Evolutionary conservation across 2,797 vertebrate species (phyloP).

Genomic region (Diplodus puntazzo): DNA sequence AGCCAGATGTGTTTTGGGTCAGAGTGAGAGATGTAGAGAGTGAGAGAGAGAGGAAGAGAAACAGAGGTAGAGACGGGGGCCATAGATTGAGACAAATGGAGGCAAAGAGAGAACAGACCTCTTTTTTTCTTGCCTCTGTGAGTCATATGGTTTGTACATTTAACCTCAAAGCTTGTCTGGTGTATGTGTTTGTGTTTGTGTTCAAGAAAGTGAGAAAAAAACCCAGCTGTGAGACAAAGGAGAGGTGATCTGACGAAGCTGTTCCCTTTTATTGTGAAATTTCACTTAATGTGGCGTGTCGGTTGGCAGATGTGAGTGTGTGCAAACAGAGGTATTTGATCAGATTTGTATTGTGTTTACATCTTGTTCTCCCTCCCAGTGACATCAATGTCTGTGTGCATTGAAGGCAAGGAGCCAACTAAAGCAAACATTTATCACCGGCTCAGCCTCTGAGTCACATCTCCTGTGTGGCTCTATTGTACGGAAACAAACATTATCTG

Average conservation of each 20-base stretch:
- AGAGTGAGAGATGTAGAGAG: slow-evolving; percentile 23
- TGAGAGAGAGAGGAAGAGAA: slow-evolving; percentile 11
- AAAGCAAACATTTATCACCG: slow-evolving; percentile 65
- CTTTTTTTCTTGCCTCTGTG: slow-evolving; percentile 6
- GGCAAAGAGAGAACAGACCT: slow-evolving; percentile 25
- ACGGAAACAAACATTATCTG: slow-evolving; percentile 59
- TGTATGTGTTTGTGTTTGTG: slow-evolving; percentile 26
- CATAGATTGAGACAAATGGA: slow-evolving; percentile 42
- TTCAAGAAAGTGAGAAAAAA: slow-evolving; percentile 17
- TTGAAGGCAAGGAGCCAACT: slow-evolving; percentile 66
- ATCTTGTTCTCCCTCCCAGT: slow-evolving; percentile 31
- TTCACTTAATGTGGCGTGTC: slow-evolving; percentile 6
- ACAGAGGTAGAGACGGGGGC: slow-evolving; percentile 16
- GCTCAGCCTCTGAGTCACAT: slow-evolving; percentile 61
- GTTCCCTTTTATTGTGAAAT: slow-evolving; percentile 23
- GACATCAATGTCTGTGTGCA: slow-evolving; percentile 44
- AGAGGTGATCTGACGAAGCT: slow-evolving; percentile 34
- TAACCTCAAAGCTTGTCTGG: not conserved
- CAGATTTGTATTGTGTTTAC: slow-evolving; percentile 39
- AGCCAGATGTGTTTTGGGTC: slow-evolving; percentile 61
- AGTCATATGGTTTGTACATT: slow-evolving; percentile 45
- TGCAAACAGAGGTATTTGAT: slow-evolving; percentile 35
- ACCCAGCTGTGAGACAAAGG: slow-evolving; percentile 7
- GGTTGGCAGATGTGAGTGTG: slow-evolving; percentile 24
- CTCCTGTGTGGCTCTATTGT: slow-evolving; percentile 65